These are phyloP conservation scores for Idaea straminata DNA, from an alignment of 2,888 invertebrate genomes.

Conservation along the genomic window DNA sequence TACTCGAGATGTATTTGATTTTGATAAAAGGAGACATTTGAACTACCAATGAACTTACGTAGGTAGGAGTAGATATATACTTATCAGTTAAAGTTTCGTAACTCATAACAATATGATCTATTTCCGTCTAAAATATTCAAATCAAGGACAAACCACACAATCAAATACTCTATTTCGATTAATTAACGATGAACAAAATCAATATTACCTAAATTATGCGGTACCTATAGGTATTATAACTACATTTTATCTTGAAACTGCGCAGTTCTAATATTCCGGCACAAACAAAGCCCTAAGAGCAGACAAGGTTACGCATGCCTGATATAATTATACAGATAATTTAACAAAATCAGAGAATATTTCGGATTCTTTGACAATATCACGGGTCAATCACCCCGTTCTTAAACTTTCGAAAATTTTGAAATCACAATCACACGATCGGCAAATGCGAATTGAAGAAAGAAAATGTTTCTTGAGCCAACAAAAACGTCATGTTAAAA, in stretches of 20 bases:
- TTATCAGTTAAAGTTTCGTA: not conserved
- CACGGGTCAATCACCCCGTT: not conserved
- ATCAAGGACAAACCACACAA: constrained; percentile 9
- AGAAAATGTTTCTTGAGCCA: not conserved
- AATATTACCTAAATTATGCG: constrained; percentile 37
- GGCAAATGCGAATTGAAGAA: not conserved
- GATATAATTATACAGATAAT: constrained; percentile 35
- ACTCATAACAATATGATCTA: not conserved
- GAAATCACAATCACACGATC: not conserved
- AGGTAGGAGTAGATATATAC: not conserved
- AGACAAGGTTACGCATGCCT: constrained; percentile 41
- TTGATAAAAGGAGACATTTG: not conserved
- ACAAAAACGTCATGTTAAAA: no score
- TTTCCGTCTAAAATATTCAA: constrained; percentile 1
- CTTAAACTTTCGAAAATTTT: not conserved
- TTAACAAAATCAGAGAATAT: constrained; percentile 30
- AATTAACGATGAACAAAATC: constrained; percentile 29
- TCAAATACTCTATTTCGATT: constrained; percentile 9
- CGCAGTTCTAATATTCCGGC: constrained; percentile 48
- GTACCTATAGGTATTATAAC: constrained; percentile 16
- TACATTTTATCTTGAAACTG: constrained; percentile 42
- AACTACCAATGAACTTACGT: not conserved
- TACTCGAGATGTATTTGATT: not conserved
- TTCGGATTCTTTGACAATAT: constrained; percentile 25
- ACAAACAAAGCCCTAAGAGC: constrained; percentile 34